These are phyloP conservation scores for Erithacus rubecula DNA, from an alignment of 2,797 vertebrate genomes.

Conservation along the genomic window DNA sequence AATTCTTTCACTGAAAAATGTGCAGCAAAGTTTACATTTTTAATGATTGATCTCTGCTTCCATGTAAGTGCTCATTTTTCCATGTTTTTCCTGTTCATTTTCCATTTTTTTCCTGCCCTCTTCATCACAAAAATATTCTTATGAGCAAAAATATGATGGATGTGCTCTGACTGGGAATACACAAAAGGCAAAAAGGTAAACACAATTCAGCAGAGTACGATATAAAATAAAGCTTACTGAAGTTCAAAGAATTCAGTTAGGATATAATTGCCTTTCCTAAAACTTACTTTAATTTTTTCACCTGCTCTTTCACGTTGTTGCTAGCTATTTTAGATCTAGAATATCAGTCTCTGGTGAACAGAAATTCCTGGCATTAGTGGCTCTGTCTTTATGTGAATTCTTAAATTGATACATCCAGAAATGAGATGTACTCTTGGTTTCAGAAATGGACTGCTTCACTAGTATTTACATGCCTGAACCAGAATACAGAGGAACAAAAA, in stretches of 20 bases:
- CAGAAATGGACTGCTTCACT: neutral
- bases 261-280: neutral
- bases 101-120: neutral
- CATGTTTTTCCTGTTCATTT: neutral
- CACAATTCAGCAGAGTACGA: neutral
- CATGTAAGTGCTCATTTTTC: neutral
- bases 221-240: neutral
- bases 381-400: neutral
- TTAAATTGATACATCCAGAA: neutral
- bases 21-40: neutral
- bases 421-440: neutral
- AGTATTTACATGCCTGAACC: neutral
- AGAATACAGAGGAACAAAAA: neutral
- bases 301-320: neutral
- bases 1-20: neutral
- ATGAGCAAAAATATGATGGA: neutral
- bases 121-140: neutral
- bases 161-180: neutral
- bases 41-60: neutral
- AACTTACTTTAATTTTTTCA: neutral
- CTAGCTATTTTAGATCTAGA: neutral
- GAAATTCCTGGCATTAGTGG: neutral
- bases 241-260: neutral
- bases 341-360: neutral
- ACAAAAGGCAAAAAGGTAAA: neutral